Conservation (phyloP, 92 coral and sea anemone genomes). For the Virgularia gustaviana region DNA sequence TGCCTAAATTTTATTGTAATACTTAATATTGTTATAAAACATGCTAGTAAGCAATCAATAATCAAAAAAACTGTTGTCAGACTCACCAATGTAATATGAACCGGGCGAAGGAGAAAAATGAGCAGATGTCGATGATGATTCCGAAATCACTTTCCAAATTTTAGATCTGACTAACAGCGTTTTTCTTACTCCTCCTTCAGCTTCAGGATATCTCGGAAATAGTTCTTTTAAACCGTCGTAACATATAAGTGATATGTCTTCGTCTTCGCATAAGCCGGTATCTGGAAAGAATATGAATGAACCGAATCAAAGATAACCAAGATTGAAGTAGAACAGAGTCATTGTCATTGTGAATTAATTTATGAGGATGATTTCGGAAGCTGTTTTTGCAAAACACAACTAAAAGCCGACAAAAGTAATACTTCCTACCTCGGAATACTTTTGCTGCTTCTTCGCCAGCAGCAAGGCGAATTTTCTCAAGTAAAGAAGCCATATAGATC, state of each 20-base stretch:
- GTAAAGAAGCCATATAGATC: neutral
- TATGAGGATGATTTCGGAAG: neutral
- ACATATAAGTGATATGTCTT: neutral
- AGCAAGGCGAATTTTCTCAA: neutral
- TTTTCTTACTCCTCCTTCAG: neutral
- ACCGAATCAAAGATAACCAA: neutral
- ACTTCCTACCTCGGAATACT: slow-evolving; percentile 1
- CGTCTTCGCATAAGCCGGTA: neutral
- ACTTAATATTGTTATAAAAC: no score
- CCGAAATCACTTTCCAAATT: slow-evolving; percentile 4
- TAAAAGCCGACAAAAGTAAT: neutral
- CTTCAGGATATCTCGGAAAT: no score
- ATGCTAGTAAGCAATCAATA: no score
- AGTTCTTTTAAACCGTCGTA: slow-evolving; percentile 3
- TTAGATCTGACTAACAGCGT: neutral
- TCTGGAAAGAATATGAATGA: neutral
- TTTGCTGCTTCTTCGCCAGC: slow-evolving; percentile 14
- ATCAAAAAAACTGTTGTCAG: no score
- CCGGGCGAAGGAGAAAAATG: neutral
- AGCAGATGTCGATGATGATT: neutral
- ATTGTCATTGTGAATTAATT: neutral
- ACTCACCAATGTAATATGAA: no score
- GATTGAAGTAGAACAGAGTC: neutral
- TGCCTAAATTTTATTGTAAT: no score
- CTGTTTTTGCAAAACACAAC: neutral